Base-by-base conservation (phyloP, 2,797 vertebrate species). In the Melanotaenia boesemani region DNA sequence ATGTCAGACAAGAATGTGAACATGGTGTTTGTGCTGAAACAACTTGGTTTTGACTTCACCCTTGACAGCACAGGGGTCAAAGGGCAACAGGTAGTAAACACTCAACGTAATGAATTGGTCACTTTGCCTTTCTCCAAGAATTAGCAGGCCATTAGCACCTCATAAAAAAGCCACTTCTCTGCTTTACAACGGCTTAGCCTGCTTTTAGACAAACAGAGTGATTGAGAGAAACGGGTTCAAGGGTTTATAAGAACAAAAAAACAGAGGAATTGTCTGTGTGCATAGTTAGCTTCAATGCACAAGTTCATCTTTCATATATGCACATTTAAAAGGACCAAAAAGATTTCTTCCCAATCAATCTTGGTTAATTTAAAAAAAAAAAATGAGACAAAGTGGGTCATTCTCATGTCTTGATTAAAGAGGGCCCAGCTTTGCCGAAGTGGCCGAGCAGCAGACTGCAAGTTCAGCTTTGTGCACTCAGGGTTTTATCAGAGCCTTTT, bases 71-170 rank as follows among this genome's bases (percentile, higher is more conserved):
- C 4, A 80, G 66, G 30, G 83, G 89, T 90, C 90, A 91, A 88
- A 84, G 90, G 86, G 72, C 85, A 88, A 83, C 67, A 63, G 83
- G 86, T 81, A 89, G 86, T 90, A 94, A 95, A 94, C 86, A 87
- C 77, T 79, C 55, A 5, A 66, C 88, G 85, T 71, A 89, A 92
- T 86, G 82, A 92, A 90, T 63, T 81, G 88, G 91, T 94, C 93
- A 91, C 90, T 93, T 88, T 91, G 88, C 72, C 78, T 92, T 91
- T 91, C 84, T 81, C 63, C 65, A 52, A 85, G 83, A 91, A 93
- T 93, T 93, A 94, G 85, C 89, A 91, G 87, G 80, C 83, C 93
- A 91, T 94, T 93, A 94, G 85, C 94, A 92, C 90, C 91, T 93
- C 85, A 20, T 95, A 92, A 94, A 92, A 88, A 66, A 78, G 71